Evolutionary conservation across 2,797 vertebrate species (phyloP).

Genomic region (Lagorchestes hirsutus): DNA sequence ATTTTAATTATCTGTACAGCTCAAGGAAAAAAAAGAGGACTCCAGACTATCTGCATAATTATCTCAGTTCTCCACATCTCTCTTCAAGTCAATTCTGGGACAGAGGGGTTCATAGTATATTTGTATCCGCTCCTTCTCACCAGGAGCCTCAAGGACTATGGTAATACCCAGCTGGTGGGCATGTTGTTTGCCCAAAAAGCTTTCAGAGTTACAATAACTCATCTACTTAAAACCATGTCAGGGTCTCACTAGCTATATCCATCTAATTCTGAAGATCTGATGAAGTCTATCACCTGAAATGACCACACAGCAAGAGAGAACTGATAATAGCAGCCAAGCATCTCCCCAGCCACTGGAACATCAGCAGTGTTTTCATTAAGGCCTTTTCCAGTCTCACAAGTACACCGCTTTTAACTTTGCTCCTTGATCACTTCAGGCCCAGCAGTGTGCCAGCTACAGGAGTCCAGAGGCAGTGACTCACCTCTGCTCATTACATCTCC

Average conservation of each 20-base stretch:
- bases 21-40: neutral
- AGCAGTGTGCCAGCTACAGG: neutral
- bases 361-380: neutral
- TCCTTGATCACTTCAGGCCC: neutral
- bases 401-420: neutral
- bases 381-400: neutral
- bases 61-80: neutral
- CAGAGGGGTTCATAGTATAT: neutral
- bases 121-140: neutral
- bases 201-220: constrained; percentile 54
- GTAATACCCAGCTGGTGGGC: neutral
- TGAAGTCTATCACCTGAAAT: constrained; percentile 54
- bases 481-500: neutral
- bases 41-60: neutral
- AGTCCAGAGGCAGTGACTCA: neutral
- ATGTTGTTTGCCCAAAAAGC: constrained; percentile 52
- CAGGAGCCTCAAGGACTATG: neutral
- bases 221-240: constrained; percentile 71
- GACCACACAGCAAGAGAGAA: constrained; percentile 60
- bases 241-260: constrained; percentile 66
- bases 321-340: constrained; percentile 47
- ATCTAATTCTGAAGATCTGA: constrained; percentile 60
- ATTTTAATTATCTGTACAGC: neutral
- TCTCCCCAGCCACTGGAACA: constrained; percentile 41
- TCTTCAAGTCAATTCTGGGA: neutral